Base-by-base conservation (phyloP, 2,797 vertebrate species). In the Catostomus latipinnis region DNA sequence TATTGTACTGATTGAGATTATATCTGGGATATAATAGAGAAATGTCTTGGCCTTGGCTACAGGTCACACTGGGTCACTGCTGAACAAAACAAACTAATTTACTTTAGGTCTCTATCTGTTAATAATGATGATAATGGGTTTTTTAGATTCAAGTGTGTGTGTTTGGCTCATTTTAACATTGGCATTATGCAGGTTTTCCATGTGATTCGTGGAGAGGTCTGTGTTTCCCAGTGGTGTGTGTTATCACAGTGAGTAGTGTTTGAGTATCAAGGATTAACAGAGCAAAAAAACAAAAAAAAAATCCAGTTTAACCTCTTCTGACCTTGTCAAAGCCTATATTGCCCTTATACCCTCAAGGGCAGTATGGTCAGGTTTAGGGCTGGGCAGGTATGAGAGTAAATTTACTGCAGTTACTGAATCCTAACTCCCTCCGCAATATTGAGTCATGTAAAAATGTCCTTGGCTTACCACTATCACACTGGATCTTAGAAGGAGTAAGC, bases 191-290 rank as follows among this genome's bases (percentile, higher is more conserved):
- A 69, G n/a, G 14, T 11, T 45, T 52, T 71, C 22, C 74, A 75
- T 65, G 76, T 9, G 16, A 22, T 57, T 74, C 80, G 57, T 71
- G 56, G 58, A 60, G 6, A 45, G 52, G 62, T 63, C 52, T 61
- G 61, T 48, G 73, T 69, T 57, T 83, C 62, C 73, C 80, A 74
- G 68, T 22, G 50, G 43, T 76, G 80, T 79, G 65, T 82, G 78
- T 73, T 34, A 3, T 34, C 34, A 34, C 34, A 34, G 34, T 34
- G 34, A 34, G 34, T 46, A 46, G 70, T 61, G 76, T 11, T 16
- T 74, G 77, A 74, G 60, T 34, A 78, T 84, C 79, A 81, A 48
- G 82, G 77, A 81, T 88, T 85, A 88, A 84, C 62, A 2, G 50
- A 82, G 74, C 53, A 76, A 69, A 80, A 82, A 69, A 83, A 22